phyloP scores from a whole-genome alignment of 2,888 invertebrate species.

The Cryptocheilus praepositus region DNA sequence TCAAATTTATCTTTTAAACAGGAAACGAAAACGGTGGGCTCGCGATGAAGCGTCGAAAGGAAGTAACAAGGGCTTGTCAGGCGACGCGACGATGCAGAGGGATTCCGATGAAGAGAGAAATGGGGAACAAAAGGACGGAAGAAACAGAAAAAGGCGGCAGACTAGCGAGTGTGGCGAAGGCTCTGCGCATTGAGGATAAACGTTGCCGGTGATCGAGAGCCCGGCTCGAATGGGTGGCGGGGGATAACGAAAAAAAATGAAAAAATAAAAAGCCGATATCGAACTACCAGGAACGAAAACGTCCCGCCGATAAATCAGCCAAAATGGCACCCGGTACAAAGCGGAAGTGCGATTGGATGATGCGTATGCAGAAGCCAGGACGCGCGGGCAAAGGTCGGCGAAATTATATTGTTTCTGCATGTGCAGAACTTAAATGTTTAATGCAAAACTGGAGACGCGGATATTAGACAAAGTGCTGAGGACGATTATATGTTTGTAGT shows the following conservation, averaged over 20 bases:
- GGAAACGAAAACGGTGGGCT: too few species aligned
- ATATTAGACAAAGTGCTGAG: not conserved
- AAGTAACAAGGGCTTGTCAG: constrained; percentile 51
- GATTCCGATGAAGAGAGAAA: constrained; percentile 15
- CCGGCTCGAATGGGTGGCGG: constrained; percentile 37
- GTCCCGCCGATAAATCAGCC: constrained; percentile 54
- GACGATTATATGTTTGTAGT: too few species aligned
- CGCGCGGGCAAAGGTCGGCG: constrained; percentile 15
- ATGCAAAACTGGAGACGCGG: not conserved
- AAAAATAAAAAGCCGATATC: constrained; percentile 44
- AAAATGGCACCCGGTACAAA: constrained; percentile 52
- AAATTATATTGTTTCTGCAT: constrained; percentile 23
- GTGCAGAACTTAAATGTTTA: too few species aligned
- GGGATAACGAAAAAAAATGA: constrained; percentile 37
- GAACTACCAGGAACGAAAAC: constrained; percentile 45
- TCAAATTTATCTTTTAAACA: too few species aligned
- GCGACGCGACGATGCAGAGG: constrained; percentile 36
- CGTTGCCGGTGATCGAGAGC: constrained; percentile 50
- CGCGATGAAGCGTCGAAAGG: constrained; percentile 24
- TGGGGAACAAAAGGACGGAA: constrained; percentile 9
- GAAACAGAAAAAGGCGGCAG: not conserved
- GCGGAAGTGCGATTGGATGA: constrained; percentile 44
- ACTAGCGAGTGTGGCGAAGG: constrained; percentile 35
- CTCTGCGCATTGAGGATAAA: constrained; percentile 49
- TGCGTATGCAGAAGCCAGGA: constrained; percentile 25